Conservation (phyloP, 37 sponge, comb jelly and placozoan genomes). For the Lycopodina hypogea region DNA sequence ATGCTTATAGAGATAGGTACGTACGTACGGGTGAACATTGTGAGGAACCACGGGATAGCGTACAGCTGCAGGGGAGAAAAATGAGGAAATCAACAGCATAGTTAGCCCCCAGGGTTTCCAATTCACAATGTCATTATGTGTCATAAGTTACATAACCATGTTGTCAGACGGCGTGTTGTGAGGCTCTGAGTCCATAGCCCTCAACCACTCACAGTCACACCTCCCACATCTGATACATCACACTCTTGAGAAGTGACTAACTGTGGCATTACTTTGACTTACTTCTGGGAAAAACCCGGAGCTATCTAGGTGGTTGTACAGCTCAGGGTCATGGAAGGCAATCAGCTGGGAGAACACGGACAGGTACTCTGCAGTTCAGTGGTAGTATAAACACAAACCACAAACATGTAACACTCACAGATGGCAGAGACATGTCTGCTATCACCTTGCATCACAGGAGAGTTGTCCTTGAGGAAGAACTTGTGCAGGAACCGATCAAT, state of each 20-base stretch:
- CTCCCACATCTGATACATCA: too few species aligned
- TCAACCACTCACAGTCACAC: too few species aligned
- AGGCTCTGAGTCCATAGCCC: too few species aligned
- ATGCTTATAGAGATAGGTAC: too few species aligned
- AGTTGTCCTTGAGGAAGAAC: constrained; percentile 96
- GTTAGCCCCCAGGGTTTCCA: neutral
- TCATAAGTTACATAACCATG: too few species aligned
- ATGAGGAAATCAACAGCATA: neutral
- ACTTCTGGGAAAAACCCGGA: constrained; percentile 92
- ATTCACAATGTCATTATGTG: too few species aligned
- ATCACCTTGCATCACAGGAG: constrained; percentile 90
- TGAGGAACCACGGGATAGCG: constrained; percentile 99
- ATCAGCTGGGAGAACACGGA: constrained; percentile 90
- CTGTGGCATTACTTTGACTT: too few species aligned
- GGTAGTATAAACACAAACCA: neutral
- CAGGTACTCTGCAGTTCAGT: constrained; percentile 84
- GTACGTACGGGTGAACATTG: constrained; percentile 96
- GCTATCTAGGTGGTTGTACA: constrained; percentile 77
- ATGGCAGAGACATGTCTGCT: constrained; percentile 62
- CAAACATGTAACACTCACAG: constrained; percentile 76
- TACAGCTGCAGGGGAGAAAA: constrained; percentile 73
- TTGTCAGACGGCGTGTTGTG: too few species aligned
- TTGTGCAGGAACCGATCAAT: constrained; percentile 90
- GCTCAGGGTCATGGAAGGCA: constrained; percentile 95
- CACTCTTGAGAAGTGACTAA: too few species aligned